phyloP scores from a whole-genome alignment of 2,797 vertebrate species.

The Silurus lanzhouensis region DNA sequence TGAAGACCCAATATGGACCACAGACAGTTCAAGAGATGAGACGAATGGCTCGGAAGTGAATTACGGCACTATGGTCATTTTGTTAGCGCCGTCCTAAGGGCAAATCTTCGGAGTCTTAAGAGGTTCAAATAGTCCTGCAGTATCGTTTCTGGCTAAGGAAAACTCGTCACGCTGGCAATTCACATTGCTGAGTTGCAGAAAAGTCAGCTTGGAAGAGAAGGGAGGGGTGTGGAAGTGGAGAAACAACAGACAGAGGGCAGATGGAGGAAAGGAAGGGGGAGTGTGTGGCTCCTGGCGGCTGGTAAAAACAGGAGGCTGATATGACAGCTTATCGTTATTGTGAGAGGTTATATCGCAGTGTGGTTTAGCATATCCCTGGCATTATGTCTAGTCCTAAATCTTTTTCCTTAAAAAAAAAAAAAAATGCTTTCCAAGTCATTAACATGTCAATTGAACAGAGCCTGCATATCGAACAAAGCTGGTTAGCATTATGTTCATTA shows the following conservation, averaged over 20 bases:
- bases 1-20: conserved; percentile 75
- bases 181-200: conserved; percentile 33
- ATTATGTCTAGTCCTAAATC: background rate
- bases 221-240: conserved; percentile 27
- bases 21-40: conserved; percentile 65
- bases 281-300: conserved; percentile 23
- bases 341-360: conserved; percentile 8
- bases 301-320: conserved; percentile 8
- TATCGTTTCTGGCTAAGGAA: conserved; percentile 37
- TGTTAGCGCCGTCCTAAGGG: conserved; percentile 43
- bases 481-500: background rate
- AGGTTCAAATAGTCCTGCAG: conserved; percentile 35
- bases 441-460: background rate
- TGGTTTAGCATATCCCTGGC: background rate
- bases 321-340: conserved; percentile 24
- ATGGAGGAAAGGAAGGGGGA: conserved; percentile 22
- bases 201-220: conserved; percentile 18
- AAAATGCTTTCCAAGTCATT: background rate
- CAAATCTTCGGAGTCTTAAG: conserved; percentile 44
- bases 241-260: conserved; percentile 30
- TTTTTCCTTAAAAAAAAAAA: background rate
- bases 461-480: background rate
- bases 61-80: conserved; percentile 39
- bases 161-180: conserved; percentile 33
- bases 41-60: conserved; percentile 45